Conservation (phyloP, 1,140 invertebrate genomes). For the Heliconius himera region DNA sequence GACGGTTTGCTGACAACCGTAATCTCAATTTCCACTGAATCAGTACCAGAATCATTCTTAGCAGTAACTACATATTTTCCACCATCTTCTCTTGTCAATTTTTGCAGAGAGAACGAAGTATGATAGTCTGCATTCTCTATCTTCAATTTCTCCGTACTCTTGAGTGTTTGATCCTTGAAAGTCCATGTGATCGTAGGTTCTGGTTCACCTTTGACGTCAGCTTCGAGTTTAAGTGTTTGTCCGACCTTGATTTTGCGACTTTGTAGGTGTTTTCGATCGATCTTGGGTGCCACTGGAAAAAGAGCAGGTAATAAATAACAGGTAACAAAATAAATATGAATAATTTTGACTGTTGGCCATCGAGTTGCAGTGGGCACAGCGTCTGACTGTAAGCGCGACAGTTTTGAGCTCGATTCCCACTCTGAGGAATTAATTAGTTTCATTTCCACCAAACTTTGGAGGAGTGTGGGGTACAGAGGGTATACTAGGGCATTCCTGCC, state of each 20-base stretch:
- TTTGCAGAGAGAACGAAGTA: slow-evolving; percentile 93
- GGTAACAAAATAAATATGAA: no score
- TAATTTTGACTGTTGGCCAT: no score
- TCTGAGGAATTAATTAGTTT: no score
- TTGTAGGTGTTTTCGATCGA: slow-evolving; percentile 95
- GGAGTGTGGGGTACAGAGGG: no score
- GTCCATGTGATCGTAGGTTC: slow-evolving; percentile 93
- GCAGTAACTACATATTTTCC: slow-evolving; percentile 95
- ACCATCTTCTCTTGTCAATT: slow-evolving; percentile 90
- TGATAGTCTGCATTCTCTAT: slow-evolving; percentile 97
- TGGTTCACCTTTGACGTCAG: slow-evolving; percentile 95
- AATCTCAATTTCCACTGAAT: slow-evolving; percentile 96
- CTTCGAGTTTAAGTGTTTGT: slow-evolving; percentile 93
- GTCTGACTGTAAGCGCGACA: no score
- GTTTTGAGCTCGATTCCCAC: no score
- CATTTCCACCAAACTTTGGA: no score
- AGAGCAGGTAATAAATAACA: not conserved
- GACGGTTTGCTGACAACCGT: slow-evolving; percentile 92
- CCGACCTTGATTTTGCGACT: slow-evolving; percentile 93
- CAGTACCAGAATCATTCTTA: slow-evolving; percentile 95
- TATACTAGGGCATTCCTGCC: no score
- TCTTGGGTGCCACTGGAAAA: slow-evolving; percentile 92
- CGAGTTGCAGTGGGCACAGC: no score
- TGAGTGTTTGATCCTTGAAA: slow-evolving; percentile 86
- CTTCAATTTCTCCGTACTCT: slow-evolving; percentile 86